phyloP scores from a whole-genome alignment of 2,113 vertebrate species.

The Ammodytes dubius region DNA sequence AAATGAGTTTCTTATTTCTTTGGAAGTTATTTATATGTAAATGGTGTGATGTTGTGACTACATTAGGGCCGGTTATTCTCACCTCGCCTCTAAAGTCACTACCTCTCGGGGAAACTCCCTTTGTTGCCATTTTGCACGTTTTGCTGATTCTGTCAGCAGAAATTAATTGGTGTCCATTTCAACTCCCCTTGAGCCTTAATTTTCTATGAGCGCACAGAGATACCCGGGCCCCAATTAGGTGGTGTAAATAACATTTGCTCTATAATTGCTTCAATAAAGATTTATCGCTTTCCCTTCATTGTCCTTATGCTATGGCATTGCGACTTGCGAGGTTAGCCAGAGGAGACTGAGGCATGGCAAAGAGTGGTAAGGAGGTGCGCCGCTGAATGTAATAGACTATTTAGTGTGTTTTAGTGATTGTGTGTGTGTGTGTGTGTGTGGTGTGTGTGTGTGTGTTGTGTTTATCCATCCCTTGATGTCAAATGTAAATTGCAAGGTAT shows the following conservation, averaged over 20 bases:
- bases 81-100: conserved; percentile 72
- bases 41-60: conserved; percentile 78
- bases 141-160: conserved; percentile 81
- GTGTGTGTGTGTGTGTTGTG: background rate
- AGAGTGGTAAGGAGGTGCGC: background rate
- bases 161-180: conserved; percentile 85
- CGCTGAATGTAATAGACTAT: background rate
- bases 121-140: conserved; percentile 78
- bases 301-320: conserved; percentile 75
- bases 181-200: conserved; percentile 76
- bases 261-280: conserved; percentile 85
- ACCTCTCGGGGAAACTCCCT: conserved; percentile 74
- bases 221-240: conserved; percentile 76
- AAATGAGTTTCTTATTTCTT: conserved; percentile 82
- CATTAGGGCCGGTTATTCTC: conserved; percentile 74
- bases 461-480: background rate
- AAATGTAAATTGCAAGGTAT: background rate
- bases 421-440: background rate
- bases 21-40: conserved; percentile 83
- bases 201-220: conserved; percentile 71
- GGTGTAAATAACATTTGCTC: conserved; percentile 84
- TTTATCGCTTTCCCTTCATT: conserved; percentile 76
- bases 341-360: conserved; percentile 62
- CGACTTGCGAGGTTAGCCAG: conserved; percentile 43
- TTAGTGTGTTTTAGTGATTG: background rate